phyloP scores from a whole-genome alignment of 2,113 vertebrate genomes.

The Felis chaus region DNA sequence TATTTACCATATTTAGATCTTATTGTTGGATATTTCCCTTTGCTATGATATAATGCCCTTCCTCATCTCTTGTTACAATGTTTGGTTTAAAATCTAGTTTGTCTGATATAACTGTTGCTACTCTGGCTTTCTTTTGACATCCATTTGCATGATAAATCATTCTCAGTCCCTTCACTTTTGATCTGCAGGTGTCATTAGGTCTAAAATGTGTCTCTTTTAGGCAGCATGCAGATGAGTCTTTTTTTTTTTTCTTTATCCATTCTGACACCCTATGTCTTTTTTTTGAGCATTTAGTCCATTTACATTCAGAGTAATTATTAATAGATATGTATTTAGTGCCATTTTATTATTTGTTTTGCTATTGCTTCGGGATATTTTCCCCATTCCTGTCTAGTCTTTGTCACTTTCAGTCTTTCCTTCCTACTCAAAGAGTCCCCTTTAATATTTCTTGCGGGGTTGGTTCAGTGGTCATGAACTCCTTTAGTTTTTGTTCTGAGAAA shows the following conservation, averaged over 20 bases:
- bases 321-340: background rate
- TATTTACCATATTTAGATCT: background rate
- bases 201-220: no score
- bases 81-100: background rate
- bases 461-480: background rate
- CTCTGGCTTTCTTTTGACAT: background rate
- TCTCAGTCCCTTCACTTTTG: no score
- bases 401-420: background rate
- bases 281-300: background rate
- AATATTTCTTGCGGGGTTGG: background rate
- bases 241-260: no score
- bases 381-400: background rate
- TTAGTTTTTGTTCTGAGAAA: background rate
- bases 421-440: background rate
- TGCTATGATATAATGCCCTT: background rate
- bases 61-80: background rate
- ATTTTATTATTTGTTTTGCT: background rate
- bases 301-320: background rate
- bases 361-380: background rate
- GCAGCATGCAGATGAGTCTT: no score
- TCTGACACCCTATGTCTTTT: background rate
- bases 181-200: no score
- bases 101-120: background rate
- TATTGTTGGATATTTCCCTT: background rate
- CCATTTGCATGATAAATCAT: background rate